Evolutionary conservation across 2,797 vertebrate genomes (phyloP), one percentile per base, ranked within the genome.

Genomic region (Tadarida brasiliensis): DNA sequence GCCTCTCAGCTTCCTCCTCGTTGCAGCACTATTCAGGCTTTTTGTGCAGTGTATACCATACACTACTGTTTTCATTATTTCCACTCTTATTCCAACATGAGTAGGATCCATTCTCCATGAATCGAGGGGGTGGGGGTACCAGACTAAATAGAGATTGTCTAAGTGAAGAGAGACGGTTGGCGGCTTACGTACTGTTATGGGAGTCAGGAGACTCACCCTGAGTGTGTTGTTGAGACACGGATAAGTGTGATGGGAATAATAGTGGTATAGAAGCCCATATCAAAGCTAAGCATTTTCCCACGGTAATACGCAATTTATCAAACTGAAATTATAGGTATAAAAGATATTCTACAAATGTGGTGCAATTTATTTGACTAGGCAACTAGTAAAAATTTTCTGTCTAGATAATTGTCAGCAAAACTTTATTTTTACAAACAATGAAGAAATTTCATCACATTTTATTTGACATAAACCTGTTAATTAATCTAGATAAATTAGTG

Each of bases 131-230:
- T 15, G 35, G 20, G 39, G 6, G 5, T 4, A 35, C 22, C 2
- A 73, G 28, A 20, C 7, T 35, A 7, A 78, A 61, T 44, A 54
- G 15, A 85, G 7, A 9, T 54, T 35, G 1, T 65, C 14, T 1
- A 39, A 22, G 11, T 11, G 22, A 39, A 84, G 14, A 57, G 16
- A 81, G 39, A 59, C 33, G 7, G 24, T 33, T 26, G 28, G 6
- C 0, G 19, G 8, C 8, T 16, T 15, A 19, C 2, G 4, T 39
- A 11, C 8, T 7, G 16, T 54, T 0, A 0, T 7, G 51, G 6
- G 44, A 16, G 33, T 47, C 22, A 17, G 11, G 16, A 33, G 0
- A 11, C 11, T 54, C 17, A 2, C 44, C 61, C 26, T 17, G 30
- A 56, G 28, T 9, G 33, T 54, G 11, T 56, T 30, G 4, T 20